These are phyloP conservation scores for Phymorhynchus buccinoides DNA, from an alignment of 1,140 invertebrate genomes.

Conservation along the genomic window DNA sequence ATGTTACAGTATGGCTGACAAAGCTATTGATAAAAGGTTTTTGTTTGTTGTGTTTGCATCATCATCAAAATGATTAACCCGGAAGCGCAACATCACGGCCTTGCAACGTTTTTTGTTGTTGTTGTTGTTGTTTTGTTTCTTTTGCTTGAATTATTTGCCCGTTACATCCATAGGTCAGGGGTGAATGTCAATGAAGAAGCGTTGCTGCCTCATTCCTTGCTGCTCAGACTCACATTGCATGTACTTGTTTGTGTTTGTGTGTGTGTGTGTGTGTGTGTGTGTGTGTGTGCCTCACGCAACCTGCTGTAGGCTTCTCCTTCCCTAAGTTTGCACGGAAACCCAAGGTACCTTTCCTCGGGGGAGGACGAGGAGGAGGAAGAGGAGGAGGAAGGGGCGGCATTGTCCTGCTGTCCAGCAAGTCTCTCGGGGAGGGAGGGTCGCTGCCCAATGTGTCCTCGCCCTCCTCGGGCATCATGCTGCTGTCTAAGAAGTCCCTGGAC, in stretches of 20 bases:
- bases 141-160: neutral
- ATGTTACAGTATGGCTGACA: neutral
- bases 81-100: neutral
- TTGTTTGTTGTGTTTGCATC: neutral
- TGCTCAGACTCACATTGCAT: neutral
- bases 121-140: too few relatives aligned
- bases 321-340: constrained; percentile 61
- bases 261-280: neutral
- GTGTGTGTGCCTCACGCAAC: constrained; percentile 23
- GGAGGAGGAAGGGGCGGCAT: constrained; percentile 47
- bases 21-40: neutral
- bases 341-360: constrained; percentile 24
- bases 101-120: too few relatives aligned
- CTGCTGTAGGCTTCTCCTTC: constrained; percentile 55
- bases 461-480: constrained; percentile 55
- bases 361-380: constrained; percentile 32
- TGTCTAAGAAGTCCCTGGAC: constrained; percentile 55
- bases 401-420: constrained; percentile 56
- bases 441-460: constrained; percentile 36
- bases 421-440: constrained; percentile 39
- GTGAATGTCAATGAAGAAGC: neutral
- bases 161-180: neutral
- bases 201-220: neutral
- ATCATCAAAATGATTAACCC: neutral
- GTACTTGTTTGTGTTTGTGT: neutral